Evolutionary conservation across 1,140 invertebrate genomes (phyloP).

Genomic region (Stegodyphus mimosarum): DNA sequence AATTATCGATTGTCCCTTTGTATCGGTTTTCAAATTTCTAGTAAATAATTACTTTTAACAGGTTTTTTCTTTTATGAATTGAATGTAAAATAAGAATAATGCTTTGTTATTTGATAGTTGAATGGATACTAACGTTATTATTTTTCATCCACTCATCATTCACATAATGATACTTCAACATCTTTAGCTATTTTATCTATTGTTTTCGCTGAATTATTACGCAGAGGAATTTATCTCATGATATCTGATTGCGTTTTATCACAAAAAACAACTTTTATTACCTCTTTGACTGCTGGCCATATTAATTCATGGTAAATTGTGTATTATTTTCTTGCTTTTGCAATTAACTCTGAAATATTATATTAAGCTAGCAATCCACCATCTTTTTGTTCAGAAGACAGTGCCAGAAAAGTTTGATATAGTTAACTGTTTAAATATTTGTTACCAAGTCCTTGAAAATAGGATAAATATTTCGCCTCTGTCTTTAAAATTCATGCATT

Average conservation of each 20-base stretch:
- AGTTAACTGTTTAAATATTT: background rate
- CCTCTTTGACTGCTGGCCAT: too few relatives aligned
- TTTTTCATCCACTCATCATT: background rate
- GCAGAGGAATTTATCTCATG: background rate
- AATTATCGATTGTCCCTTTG: background rate
- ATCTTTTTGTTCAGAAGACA: background rate
- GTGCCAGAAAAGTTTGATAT: background rate
- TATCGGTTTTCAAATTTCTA: background rate
- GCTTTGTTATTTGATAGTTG: background rate
- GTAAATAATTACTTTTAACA: background rate
- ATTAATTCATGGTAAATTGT: background rate
- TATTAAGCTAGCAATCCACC: background rate
- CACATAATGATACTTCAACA: background rate
- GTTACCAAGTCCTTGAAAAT: background rate
- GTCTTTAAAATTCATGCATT: background rate
- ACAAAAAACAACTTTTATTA: background rate
- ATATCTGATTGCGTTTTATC: background rate
- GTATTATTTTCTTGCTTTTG: background rate
- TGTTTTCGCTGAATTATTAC: background rate
- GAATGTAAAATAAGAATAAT: background rate
- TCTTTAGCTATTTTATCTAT: background rate
- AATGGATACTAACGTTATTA: background rate
- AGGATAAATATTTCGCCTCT: background rate
- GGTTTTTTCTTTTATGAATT: background rate
- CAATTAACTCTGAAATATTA: background rate